These are phyloP conservation scores for Leptinotarsa texana DNA, from an alignment of 1,140 invertebrate species.

Conservation along the genomic window DNA sequence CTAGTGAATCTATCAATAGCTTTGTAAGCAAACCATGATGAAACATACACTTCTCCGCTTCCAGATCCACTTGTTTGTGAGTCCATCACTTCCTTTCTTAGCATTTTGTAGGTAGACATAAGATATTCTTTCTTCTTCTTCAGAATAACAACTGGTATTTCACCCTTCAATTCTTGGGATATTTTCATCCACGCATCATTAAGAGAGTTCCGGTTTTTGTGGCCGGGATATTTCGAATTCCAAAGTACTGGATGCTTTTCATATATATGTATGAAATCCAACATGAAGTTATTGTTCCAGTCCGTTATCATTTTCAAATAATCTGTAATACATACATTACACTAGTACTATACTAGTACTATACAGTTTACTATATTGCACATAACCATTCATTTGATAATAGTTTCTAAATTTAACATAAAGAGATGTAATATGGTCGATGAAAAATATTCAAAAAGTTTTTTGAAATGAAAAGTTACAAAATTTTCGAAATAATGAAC, in stretches of 20 bases:
- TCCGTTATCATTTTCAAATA: no score
- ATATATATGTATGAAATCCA: slow-evolving; percentile 14
- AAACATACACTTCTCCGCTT: slow-evolving; percentile 39
- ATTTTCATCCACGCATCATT: slow-evolving; percentile 37
- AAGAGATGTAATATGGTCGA: no score
- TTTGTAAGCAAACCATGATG: slow-evolving; percentile 47
- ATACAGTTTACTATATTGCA: neutral
- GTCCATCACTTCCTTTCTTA: slow-evolving; percentile 39
- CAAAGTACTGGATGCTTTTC: slow-evolving; percentile 36
- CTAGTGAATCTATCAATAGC: slow-evolving; percentile 45
- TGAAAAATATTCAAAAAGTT: no score
- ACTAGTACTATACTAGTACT: no score
- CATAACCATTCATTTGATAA: no score
- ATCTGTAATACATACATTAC: no score
- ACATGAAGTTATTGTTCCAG: no score
- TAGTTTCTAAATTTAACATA: no score
- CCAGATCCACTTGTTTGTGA: slow-evolving; percentile 38
- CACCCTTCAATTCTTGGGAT: slow-evolving; percentile 23
- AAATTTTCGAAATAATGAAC: no score
- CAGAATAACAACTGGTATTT: slow-evolving; percentile 32
- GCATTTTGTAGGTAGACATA: slow-evolving; percentile 36
- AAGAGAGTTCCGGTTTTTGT: slow-evolving; percentile 34
- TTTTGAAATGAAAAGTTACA: no score
- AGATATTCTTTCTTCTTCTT: slow-evolving; percentile 46
- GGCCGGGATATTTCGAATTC: slow-evolving; percentile 33